Evolutionary conservation across 2,113 vertebrate species (phyloP), one percentile per base, ranked within the genome.

Genomic region (Ursus arctos): DNA sequence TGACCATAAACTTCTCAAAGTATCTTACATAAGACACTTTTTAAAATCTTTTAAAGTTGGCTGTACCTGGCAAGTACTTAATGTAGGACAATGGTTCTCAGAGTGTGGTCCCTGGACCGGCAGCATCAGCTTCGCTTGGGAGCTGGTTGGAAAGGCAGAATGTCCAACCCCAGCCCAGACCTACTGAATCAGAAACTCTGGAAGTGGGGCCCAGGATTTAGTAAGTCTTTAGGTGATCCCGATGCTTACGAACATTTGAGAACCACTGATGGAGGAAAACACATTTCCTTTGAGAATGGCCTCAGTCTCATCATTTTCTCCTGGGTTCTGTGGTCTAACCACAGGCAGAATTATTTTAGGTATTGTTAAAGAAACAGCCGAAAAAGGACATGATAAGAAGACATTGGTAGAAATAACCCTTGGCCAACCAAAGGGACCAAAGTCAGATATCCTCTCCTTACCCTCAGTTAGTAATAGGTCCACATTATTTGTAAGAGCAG

Each of bases 291-390:
- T 67, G 85, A 95, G 61, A 91, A 80, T 26, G 33, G 33, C 19
- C 43, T 88, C 33, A 93, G 53, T 88, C 26, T 69, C 33, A 65
- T 40, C 19, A 71, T 91, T 88, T 82, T 91, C 40, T 76, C 43
- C 43, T 40, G 53, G 90, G 69, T 95, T 95, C 61, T 65, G 6
- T 92, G 71, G 49, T 90, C 51, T 92, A 81, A 86, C 36, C 51
- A 81, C 21, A 84, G 91, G 69, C 40, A 86, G 40, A 95, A 80
- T 47, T 11, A 26, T 65, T 91, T 97, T 88, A 57, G 28, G 47
- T 86, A 6, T 89, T 79, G 10, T 55, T 88, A 53, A 95, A 91
- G 74, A 59, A 92, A 91, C 85, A 76, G 40, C 33, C 76, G 81
- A 86, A 80, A 43, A 51, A 71, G 40, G 11, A 57, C 47, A 72